These are phyloP conservation scores for Heliornis fulica DNA, from an alignment of 2,113 vertebrate genomes.

Conservation along the genomic window DNA sequence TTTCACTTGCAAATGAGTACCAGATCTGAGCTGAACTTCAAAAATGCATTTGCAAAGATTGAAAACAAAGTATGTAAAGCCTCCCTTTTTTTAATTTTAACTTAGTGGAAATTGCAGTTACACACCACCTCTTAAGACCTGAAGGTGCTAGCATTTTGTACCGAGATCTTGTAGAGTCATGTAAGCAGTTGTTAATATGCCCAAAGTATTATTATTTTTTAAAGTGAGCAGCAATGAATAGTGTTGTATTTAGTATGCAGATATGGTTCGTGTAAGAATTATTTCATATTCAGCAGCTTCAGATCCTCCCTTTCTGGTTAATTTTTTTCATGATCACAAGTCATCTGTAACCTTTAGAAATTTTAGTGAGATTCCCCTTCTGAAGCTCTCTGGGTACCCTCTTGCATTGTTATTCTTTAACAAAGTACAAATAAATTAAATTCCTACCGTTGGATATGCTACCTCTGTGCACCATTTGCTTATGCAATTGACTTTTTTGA, in stretches of 20 bases:
- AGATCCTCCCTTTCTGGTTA: not conserved
- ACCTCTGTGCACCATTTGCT: not conserved
- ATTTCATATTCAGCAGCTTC: not conserved
- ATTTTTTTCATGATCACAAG: not conserved
- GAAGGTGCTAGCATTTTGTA: not conserved
- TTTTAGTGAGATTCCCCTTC: not conserved
- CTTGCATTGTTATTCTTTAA: not conserved
- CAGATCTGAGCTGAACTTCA: conserved; percentile 11
- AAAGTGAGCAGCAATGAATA: not conserved
- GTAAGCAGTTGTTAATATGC: not conserved
- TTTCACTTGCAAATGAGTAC: conserved; percentile 48
- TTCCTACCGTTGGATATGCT: not conserved
- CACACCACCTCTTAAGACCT: not conserved
- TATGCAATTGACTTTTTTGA: not conserved
- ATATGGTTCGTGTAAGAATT: not conserved
- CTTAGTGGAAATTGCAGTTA: not conserved
- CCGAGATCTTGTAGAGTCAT: not conserved
- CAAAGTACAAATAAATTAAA: not conserved
- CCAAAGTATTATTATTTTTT: not conserved
- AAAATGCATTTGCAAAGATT: not conserved
- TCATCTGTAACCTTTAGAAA: not conserved
- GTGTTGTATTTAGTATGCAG: not conserved
- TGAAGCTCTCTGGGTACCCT: not conserved
- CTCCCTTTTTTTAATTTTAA: not conserved
- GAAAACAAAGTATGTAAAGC: not conserved